phyloP scores from a whole-genome alignment of 2,113 vertebrate species.

The Grammomys dolichurus region DNA sequence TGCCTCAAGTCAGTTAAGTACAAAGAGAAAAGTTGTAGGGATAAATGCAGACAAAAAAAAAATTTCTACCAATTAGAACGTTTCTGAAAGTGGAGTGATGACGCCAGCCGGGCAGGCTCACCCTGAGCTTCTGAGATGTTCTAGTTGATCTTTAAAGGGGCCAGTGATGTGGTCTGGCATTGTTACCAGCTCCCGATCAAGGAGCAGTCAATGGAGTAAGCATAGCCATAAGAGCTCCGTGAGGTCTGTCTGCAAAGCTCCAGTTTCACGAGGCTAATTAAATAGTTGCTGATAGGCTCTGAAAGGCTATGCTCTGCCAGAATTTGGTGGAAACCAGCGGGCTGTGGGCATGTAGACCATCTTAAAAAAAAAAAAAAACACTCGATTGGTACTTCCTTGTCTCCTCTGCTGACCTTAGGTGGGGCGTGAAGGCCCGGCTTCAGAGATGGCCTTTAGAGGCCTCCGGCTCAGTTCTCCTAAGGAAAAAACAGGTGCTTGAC shows the following conservation, averaged over 20 bases:
- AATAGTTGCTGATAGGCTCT: background rate
- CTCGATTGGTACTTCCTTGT: no score
- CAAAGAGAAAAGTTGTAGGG: background rate
- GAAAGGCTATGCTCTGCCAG: background rate
- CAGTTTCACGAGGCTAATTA: background rate
- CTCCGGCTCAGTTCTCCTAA: background rate
- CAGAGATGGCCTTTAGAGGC: no score
- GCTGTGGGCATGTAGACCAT: no score
- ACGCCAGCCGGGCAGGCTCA: background rate
- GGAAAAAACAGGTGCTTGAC: background rate
- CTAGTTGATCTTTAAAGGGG: background rate
- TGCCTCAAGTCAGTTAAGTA: background rate
- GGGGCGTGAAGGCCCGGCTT: background rate
- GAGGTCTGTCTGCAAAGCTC: background rate
- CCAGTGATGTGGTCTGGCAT: background rate
- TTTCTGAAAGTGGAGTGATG: background rate
- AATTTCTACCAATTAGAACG: background rate
- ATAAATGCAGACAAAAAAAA: background rate
- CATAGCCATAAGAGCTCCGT: rapidly evolving
- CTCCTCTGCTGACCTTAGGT: background rate
- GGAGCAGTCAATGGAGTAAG: background rate
- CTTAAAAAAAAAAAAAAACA: background rate
- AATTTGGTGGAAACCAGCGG: background rate
- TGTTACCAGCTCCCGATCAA: background rate
- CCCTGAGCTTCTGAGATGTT: background rate